Evolutionary conservation across 2,888 invertebrate species (phyloP).

Genomic region (Apamea epomidion): DNA sequence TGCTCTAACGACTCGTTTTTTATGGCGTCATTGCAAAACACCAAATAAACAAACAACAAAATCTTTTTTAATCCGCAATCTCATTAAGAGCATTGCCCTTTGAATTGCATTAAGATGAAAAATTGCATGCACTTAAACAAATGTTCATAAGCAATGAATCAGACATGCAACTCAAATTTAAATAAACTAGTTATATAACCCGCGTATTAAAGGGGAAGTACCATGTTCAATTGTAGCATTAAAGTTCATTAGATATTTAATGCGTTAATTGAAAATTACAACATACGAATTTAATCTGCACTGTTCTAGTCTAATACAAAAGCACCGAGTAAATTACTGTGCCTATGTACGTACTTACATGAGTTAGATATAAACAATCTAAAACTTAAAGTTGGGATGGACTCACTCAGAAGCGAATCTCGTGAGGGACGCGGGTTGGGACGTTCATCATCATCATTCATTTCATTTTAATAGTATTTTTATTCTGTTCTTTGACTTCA

Average conservation of each 20-base stretch:
- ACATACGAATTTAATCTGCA: not conserved
- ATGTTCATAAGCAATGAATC: conserved; percentile 12
- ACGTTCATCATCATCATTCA: not conserved
- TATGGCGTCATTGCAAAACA: conserved; percentile 15
- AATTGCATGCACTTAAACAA: conserved; percentile 27
- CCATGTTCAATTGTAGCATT: not conserved
- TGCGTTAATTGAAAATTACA: conserved; percentile 11
- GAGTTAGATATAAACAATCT: not conserved
- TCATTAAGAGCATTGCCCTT: conserved; percentile 24
- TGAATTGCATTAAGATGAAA: conserved; percentile 34
- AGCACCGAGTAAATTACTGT: not conserved
- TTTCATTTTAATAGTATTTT: too few relatives aligned
- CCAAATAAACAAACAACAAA: not conserved
- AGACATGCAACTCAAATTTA: conserved; percentile 18
- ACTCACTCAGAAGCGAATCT: not conserved
- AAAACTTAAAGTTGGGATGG: not conserved
- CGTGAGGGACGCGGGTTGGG: not conserved
- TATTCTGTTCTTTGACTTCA: too few relatives aligned
- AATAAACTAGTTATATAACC: conserved; percentile 21
- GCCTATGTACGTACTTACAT: not conserved
- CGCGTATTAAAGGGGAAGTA: conserved; percentile 2
- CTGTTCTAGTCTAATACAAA: not conserved
- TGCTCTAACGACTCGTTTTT: conserved; percentile 18
- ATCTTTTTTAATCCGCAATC: conserved; percentile 10
- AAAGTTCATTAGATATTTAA: not conserved